These are phyloP conservation scores for Aplysina aerophoba DNA, from an alignment of 37 sponge, comb jelly and placozoan species.

Conservation along the genomic window DNA sequence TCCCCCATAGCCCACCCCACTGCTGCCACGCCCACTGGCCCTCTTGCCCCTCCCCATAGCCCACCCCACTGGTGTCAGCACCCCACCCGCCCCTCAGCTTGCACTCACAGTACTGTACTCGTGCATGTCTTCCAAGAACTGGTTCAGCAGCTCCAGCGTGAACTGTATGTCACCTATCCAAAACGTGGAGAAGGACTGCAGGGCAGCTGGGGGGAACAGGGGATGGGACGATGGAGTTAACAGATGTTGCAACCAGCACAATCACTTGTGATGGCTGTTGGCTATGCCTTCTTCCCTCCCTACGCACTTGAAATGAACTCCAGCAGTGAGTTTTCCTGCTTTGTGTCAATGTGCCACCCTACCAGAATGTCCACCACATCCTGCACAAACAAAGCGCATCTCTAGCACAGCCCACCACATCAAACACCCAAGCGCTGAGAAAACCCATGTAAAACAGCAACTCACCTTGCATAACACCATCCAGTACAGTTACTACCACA, in stretches of 20 bases:
- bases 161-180: constrained; percentile 76
- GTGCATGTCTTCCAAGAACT: constrained; percentile 92
- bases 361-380: constrained; percentile 86
- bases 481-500: neutral
- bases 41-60: too few relatives aligned
- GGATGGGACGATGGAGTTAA: neutral
- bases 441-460: neutral
- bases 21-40: too few relatives aligned
- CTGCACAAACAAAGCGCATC: constrained; percentile 6
- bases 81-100: too few relatives aligned
- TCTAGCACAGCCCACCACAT: neutral
- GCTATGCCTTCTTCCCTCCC: too few relatives aligned
- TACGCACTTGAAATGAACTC: constrained; percentile 60
- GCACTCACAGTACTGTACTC: constrained; percentile 73
- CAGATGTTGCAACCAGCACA: neutral
- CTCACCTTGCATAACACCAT: too few relatives aligned
- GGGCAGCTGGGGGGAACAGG: constrained; percentile 34
- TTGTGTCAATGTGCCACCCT: constrained; percentile 94
- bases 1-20: too few relatives aligned
- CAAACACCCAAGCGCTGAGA: neutral
- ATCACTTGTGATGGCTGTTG: too few relatives aligned
- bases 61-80: too few relatives aligned
- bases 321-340: constrained; percentile 65
- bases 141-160: constrained; percentile 80
- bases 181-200: constrained; percentile 59